These are phyloP conservation scores for Chaetophractus vellerosus DNA, from an alignment of 2,797 vertebrate genomes.

Conservation along the genomic window DNA sequence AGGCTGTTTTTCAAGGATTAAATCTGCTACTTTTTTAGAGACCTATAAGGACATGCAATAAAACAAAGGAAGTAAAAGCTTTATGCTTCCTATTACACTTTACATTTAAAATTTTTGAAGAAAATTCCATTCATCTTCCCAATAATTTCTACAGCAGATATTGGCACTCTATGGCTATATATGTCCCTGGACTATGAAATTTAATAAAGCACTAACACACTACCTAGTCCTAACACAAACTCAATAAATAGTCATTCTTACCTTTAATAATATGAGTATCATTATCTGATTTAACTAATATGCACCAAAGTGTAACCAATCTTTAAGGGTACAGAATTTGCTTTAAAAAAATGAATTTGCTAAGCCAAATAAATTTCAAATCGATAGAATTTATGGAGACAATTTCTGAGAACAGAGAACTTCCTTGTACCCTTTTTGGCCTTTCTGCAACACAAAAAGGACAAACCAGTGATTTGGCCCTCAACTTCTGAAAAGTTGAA, in stretches of 20 bases:
- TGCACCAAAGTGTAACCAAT: neutral
- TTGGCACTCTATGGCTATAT: neutral
- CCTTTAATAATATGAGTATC: neutral
- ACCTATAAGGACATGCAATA: constrained; percentile 91
- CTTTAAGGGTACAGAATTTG: constrained; percentile 37
- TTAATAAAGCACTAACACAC: neutral
- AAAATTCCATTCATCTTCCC: neutral
- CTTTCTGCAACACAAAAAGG: neutral
- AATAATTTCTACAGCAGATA: constrained; percentile 11
- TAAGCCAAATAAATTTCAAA: constrained; percentile 32
- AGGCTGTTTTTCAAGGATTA: constrained; percentile 99
- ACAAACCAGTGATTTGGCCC: neutral
- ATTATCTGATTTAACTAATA: constrained; percentile 36
- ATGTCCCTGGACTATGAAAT: constrained; percentile 30
- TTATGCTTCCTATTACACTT: constrained; percentile 51
- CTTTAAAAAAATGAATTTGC: constrained; percentile 17
- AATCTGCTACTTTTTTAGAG: constrained; percentile 98
- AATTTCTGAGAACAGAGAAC: neutral
- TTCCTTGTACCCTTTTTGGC: neutral
- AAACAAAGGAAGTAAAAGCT: constrained; percentile 63
- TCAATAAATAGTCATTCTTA: neutral
- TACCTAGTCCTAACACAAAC: constrained; percentile 13
- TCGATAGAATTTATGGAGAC: neutral
- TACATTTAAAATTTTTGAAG: constrained; percentile 57
- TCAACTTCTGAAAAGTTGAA: neutral